These are phyloP conservation scores for Calidris pygmaea DNA, from an alignment of 2,113 vertebrate species.

Conservation along the genomic window DNA sequence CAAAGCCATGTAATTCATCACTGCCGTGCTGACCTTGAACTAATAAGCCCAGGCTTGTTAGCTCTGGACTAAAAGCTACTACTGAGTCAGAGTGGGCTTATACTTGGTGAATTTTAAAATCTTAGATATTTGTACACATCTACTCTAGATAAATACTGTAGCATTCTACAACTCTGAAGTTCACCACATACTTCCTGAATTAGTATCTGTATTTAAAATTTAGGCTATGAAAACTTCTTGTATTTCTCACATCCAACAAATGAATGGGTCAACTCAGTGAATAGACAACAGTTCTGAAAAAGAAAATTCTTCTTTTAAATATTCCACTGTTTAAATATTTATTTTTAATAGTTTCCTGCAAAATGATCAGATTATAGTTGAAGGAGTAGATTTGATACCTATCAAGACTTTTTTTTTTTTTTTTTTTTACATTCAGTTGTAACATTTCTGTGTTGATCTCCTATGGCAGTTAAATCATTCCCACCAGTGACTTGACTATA, in stretches of 20 bases:
- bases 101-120: not conserved
- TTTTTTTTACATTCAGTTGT: not conserved
- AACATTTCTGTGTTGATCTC: not conserved
- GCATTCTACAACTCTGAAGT: not conserved
- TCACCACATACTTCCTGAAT: not conserved
- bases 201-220: not conserved
- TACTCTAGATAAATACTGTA: not conserved
- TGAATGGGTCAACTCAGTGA: not conserved
- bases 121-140: not conserved
- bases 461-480: not conserved
- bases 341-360: not conserved
- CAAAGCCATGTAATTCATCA: not conserved
- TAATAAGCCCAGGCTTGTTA: not conserved
- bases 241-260: not conserved
- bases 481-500: not conserved
- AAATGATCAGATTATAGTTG: not conserved
- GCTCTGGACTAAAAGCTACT: not conserved
- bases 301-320: not conserved
- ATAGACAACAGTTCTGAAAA: not conserved
- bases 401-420: not conserved
- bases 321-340: not conserved
- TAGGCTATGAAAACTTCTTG: not conserved
- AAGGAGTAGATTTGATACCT: not conserved
- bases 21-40: not conserved
- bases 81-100: not conserved